Evolutionary conservation across 2,888 invertebrate genomes (phyloP).

Genomic region (Antitype chi): DNA sequence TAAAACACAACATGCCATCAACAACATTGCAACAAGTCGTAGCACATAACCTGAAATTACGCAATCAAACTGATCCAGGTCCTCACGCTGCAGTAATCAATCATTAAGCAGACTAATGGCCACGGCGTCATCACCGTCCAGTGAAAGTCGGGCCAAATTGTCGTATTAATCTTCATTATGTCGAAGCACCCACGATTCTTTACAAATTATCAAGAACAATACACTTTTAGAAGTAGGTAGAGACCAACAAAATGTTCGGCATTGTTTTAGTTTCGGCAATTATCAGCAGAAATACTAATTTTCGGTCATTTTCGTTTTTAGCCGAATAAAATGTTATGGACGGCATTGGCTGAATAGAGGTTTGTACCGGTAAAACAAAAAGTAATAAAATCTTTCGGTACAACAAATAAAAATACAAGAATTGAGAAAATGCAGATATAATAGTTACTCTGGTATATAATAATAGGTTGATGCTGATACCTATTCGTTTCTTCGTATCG

Average conservation of each 20-base stretch:
- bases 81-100: conserved; percentile 44
- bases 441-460: not conserved
- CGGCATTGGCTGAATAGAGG: too few relatives aligned
- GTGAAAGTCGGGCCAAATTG: conserved; percentile 71
- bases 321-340: too few relatives aligned
- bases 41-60: conserved; percentile 27
- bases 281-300: not conserved
- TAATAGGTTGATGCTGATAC: too few relatives aligned
- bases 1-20: conserved; percentile 37
- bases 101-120: conserved; percentile 52
- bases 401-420: not conserved
- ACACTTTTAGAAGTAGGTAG: conserved; percentile 20
- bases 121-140: conserved; percentile 46
- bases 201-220: conserved; percentile 60
- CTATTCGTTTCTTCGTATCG: not conserved
- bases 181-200: conserved; percentile 56
- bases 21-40: conserved; percentile 49
- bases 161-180: conserved; percentile 73
- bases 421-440: not conserved
- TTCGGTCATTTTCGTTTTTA: not conserved
- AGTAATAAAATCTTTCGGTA: not conserved
- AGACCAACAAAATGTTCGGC: not conserved
- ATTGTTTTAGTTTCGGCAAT: not conserved
- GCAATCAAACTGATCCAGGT: conserved; percentile 32
- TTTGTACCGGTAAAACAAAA: not conserved